Base-by-base conservation (phyloP, 2,113 vertebrate genomes). In the Spizaetus ornatus region DNA sequence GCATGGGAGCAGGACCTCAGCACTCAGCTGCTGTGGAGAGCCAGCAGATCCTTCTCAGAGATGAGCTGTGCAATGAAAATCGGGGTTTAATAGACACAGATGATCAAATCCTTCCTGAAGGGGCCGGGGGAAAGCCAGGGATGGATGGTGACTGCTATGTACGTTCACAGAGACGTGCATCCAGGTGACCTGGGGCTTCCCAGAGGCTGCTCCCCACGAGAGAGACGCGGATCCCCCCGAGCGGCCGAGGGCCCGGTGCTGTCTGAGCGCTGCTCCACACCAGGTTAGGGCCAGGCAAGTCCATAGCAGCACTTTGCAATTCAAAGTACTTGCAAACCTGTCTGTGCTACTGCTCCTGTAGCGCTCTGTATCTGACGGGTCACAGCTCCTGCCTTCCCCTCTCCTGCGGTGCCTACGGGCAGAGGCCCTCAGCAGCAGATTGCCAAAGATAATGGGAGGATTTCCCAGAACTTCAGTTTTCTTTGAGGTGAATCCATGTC, bases 171-270 rank as follows among this genome's bases (percentile, higher is more conserved):
- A 22, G 71, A 58, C 0, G 1, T 0, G 17, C 47, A 25, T 16
- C 59, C 73, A 21, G 47, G n/a, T 7, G 66, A 48, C 20, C 50
- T 11, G 40, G 34, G 50, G 21, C 55, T 82, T 15, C 34, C 50
- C 71, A 43, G 55, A 31, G 45, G 45, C 50, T 47, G 71, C 23
- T 84, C 52, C 45, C 45, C 6, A 1, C 0, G 4, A 43, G 26
- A 38, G 0, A 47, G 2, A 32, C 3, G 0, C 1, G 10, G 34
- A 53, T 53, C 17, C 45, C 16, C 1, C 10, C 0, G 1, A 9
- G 34, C 7, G 4, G 43, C 25, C 3, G 0, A 15, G 25, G 38
- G 32, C 6, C 22, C 1, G 5, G 32, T 6, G 79, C 17, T 26
- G 69, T 47, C 66, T 17, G 42, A 47, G n/a, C 6, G 2, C 59